A percentile compares a stretch with the other conserved stretches of the same genome.
phyloP scores from a whole-genome alignment of 2,888 invertebrate species.

The Drosophila parthenogenetica region DNA sequence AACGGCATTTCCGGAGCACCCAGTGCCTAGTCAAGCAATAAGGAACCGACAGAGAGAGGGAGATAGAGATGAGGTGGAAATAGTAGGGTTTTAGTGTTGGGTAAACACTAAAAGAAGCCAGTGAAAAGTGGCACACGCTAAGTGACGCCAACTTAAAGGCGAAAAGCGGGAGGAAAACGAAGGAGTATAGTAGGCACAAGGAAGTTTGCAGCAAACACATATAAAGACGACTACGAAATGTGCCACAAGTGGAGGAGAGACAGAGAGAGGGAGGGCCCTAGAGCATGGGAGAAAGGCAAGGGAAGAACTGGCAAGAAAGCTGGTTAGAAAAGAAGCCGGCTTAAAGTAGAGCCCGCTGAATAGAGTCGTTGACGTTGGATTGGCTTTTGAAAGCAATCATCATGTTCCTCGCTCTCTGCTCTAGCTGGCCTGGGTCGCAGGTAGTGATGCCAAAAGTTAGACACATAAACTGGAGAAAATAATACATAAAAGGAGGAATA shows the following conservation, averaged over 20 bases:
- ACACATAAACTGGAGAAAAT: no score
- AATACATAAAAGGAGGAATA: no score
- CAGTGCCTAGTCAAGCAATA: conserved; percentile 42
- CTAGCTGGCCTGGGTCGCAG: conserved; percentile 12
- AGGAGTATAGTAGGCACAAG: conserved; percentile 64
- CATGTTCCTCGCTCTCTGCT: conserved; percentile 30
- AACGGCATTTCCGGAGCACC: conserved; percentile 79
- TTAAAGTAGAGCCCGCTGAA: conserved; percentile 69
- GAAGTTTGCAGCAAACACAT: conserved; percentile 55
- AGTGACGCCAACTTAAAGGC: conserved; percentile 52
- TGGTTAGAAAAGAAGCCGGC: conserved; percentile 42
- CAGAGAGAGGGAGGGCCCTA: conserved; percentile 34
- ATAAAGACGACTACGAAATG: conserved; percentile 60
- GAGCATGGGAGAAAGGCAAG: conserved; percentile 37
- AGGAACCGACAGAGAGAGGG: background rate
- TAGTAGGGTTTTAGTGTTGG: conserved; percentile 44
- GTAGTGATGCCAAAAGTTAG: no score
- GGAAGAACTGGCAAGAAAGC: conserved; percentile 39
- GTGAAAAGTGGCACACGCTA: conserved; percentile 77
- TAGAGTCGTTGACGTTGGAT: conserved; percentile 79
- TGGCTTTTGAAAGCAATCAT: conserved; percentile 71
- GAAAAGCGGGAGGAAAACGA: conserved; percentile 1
- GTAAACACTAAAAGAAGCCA: conserved; percentile 73
- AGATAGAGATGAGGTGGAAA: background rate
- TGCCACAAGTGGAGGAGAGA: conserved; percentile 62